A percentile compares a stretch with the other conserved stretches of the same genome.
phyloP scores from a whole-genome alignment of 2,888 invertebrate species.

The Drosophila acutilabella region DNA sequence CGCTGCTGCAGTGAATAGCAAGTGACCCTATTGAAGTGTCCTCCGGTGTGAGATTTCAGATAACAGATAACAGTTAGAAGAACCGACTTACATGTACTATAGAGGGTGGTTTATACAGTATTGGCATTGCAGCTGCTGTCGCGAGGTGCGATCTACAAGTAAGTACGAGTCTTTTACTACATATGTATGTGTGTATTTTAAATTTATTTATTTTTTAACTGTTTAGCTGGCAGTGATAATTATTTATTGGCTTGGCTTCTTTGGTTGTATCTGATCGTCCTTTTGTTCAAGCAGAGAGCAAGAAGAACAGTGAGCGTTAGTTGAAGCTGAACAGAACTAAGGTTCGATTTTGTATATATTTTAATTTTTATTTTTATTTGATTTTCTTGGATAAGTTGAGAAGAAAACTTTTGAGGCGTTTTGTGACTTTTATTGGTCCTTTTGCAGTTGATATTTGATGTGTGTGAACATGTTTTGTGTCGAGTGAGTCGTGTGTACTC shows the following conservation, averaged over 20 bases:
- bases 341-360: background rate
- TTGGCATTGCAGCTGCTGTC: slow-evolving; percentile 45
- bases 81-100: background rate
- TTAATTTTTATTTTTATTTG: too few relatives aligned
- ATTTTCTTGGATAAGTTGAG: slow-evolving; percentile 8
- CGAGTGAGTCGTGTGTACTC: background rate
- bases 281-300: slow-evolving; percentile 3
- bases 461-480: background rate
- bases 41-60: slow-evolving; percentile 16
- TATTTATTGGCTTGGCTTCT: slow-evolving; percentile 67
- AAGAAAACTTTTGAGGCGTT: slow-evolving; percentile 36
- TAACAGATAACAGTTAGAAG: background rate
- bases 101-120: background rate
- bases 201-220: slow-evolving; percentile 25
- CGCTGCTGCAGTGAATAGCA: slow-evolving; percentile 6
- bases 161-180: slow-evolving; percentile 24
- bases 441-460: slow-evolving; percentile 41
- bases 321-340: background rate
- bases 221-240: slow-evolving; percentile 66
- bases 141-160: slow-evolving; percentile 21
- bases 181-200: background rate
- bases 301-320: background rate
- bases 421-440: slow-evolving; percentile 50
- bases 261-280: slow-evolving; percentile 51
- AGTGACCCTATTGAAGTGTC: slow-evolving; percentile 21